Base-by-base conservation (phyloP, 2,888 invertebrate species). In the Eilema depressum region DNA sequence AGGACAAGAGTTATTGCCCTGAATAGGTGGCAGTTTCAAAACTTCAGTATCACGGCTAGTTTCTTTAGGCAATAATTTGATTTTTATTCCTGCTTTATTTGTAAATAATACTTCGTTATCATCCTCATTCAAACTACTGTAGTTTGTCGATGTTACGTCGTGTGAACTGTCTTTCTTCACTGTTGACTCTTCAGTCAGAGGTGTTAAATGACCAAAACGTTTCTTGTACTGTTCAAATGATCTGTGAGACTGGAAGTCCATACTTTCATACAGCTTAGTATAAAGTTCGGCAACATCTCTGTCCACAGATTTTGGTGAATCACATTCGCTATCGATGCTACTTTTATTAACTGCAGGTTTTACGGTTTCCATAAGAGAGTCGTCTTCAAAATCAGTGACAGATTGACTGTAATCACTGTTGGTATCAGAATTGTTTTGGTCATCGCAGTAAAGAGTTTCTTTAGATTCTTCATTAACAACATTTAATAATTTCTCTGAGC, bases 121-220 rank as follows among this genome's bases (percentile, higher is more conserved):
- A 1, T 85, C 80, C 2, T 84, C 79, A 7, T 74, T 76, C 59
- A 20, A 72, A 59, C 12, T 60, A 37, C 71, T 67, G 12, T 76
- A 61, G 7, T 79, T 82, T 33, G 28, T 80, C 28, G 87, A 85
- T 41, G 86, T 86, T 33, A 91, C 75, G 61, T 92, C 90, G 57
- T 84, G 73, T n/a, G 89, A 70, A 76, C 89, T 92, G 12, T 88
- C 88, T 78, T 85, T 89, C 66, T 83, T 90, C n/a, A 78, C 73
- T n/a, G 76, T 75, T 3, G 93, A 89, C 76, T 95, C 95, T 82
- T 95, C 95, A 23, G 92, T 90, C 5, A 95, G 78, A n/a, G 95
- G 93, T 8, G 94, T 91, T 28, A 95, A 81, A 12, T 86, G 79
- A 59, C 83, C 85, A 70, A 88, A 79, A 28, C 83, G 87, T 63